phyloP scores from a whole-genome alignment of 2,797 vertebrate species.

The Bufotes viridis region DNA sequence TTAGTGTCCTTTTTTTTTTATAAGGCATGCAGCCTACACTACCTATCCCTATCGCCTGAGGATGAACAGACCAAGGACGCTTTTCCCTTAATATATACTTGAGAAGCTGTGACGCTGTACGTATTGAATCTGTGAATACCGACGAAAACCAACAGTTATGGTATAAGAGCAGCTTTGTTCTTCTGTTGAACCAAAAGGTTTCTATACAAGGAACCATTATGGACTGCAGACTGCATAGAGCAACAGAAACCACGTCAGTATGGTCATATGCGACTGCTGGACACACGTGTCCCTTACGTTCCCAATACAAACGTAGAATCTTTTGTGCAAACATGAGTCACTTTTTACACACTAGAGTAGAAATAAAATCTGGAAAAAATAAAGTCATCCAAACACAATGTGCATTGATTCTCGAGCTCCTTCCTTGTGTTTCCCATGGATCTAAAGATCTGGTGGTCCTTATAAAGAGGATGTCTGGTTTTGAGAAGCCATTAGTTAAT shows the following conservation, averaged over 20 bases:
- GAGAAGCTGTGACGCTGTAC: not conserved
- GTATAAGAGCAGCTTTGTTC: constrained; percentile 15
- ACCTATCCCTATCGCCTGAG: constrained; percentile 3
- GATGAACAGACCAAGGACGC: not conserved
- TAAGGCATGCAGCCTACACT: constrained; percentile 14
- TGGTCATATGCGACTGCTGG: not conserved
- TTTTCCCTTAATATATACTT: not conserved
- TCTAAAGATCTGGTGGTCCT: not conserved
- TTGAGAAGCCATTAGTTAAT: not conserved
- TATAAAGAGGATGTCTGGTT: not conserved
- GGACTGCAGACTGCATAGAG: constrained; percentile 18
- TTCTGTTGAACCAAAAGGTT: not conserved
- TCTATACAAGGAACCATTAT: not conserved
- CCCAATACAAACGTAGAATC: constrained; percentile 6
- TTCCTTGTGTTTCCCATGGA: too few relatives aligned
- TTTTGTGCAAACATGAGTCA: constrained; percentile 14
- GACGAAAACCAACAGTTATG: not conserved
- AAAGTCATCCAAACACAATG: not conserved
- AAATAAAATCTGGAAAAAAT: not conserved
- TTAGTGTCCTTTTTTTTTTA: not conserved
- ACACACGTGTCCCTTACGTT: constrained; percentile 1
- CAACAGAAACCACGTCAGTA: constrained; percentile 1
- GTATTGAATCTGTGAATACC: not conserved
- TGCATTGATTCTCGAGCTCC: not conserved
- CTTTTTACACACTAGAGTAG: not conserved